Base-by-base conservation (phyloP, 2,113 vertebrate genomes). In the Anhinga rufa region DNA sequence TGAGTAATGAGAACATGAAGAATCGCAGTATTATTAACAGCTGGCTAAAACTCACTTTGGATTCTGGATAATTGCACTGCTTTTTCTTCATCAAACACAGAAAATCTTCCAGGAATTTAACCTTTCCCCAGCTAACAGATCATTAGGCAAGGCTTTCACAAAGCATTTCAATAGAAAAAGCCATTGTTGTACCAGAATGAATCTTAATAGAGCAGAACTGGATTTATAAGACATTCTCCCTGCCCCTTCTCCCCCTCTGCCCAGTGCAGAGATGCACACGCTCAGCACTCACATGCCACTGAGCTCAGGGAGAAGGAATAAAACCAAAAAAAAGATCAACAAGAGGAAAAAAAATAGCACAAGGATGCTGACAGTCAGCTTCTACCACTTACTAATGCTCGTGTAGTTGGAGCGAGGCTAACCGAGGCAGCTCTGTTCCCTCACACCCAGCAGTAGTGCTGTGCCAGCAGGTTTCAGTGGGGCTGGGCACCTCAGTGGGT, bases 71-170 rank as follows among this genome's bases (percentile, higher is more conserved):
- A 92, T 92, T 95, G 85, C 87, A 92, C 93, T 65, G 55, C 86
- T 97, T 93, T 93, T 97, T 94, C 92, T 97, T 97, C 94, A 93
- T 96, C 93, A 93, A 90, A 97, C 68, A 77, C 76, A 92, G 90
- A 90, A 93, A 92, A 94, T 86, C 92, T 90, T 93, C 68, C 52
- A 49, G 69, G 83, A 94, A 88, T 92, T 94, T 95, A 96, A 96
- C 96, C 88, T 97, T 95, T 96, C 90, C 88, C 82, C 95, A 93
- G 90, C 79, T 91, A 97, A 90, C 94, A 97, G 94, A 95, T 97
- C 88, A 96, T 96, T 97, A 95, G 86, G 88, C 88, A 82, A 89
- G 75, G 76, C 64, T 96, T 93, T 88, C 79, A 83, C 42, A 96
- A 93, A 95, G 54, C 82, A 69, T 72, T 97, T 93, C 64, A 83